Evolutionary conservation across 1,140 invertebrate genomes (phyloP).

Genomic region (Drosophila takahashii): DNA sequence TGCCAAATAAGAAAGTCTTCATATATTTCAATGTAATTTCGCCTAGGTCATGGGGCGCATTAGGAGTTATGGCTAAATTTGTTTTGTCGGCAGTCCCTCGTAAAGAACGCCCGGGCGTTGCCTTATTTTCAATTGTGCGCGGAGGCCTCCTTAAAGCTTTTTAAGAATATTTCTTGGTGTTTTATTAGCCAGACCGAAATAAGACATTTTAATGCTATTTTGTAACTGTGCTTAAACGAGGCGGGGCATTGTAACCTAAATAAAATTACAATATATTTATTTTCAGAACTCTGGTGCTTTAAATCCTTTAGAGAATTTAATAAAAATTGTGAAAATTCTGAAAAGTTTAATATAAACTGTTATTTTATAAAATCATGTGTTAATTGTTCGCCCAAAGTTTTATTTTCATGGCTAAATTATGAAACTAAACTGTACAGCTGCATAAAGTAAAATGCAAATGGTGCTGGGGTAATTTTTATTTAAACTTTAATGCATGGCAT

Average conservation of each 20-base stretch:
- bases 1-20: constrained; percentile 30
- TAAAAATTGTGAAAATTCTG: too few relatives aligned
- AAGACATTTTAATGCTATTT: constrained; percentile 3
- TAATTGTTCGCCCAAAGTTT: background rate
- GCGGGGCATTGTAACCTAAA: background rate
- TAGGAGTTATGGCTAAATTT: constrained; percentile 51
- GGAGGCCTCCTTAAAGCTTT: background rate
- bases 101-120: constrained; percentile 19
- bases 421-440: background rate
- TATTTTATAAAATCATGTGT: too few relatives aligned
- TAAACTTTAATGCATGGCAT: background rate
- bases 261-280: background rate
- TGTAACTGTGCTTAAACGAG: background rate
- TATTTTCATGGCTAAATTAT: background rate
- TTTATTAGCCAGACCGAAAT: constrained; percentile 20
- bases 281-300: background rate
- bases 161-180: constrained; percentile 4
- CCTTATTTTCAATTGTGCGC: constrained; percentile 10
- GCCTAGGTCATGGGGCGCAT: constrained; percentile 31
- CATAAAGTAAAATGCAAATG: background rate
- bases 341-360: too few relatives aligned
- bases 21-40: constrained; percentile 50
- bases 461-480: background rate
- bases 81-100: constrained; percentile 16
- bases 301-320: too few relatives aligned